These are phyloP conservation scores for Galerucella pusilla DNA, from an alignment of 2,888 invertebrate species.

Conservation along the genomic window DNA sequence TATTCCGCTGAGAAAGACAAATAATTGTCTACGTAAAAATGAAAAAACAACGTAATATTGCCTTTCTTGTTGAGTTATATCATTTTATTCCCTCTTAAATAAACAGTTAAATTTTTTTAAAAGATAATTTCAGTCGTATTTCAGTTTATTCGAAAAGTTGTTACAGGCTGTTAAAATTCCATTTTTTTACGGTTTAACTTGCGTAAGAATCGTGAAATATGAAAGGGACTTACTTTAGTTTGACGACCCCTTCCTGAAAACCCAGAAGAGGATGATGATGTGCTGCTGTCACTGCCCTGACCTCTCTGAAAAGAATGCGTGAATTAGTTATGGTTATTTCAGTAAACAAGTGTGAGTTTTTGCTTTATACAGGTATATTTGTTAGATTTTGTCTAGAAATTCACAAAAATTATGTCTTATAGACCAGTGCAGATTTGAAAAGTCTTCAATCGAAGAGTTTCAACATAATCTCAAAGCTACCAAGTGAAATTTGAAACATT, in stretches of 20 bases:
- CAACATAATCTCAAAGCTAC: too few species aligned
- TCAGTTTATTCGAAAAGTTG: background rate
- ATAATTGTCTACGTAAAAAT: background rate
- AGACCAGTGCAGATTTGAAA: too few species aligned
- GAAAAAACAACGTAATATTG: background rate
- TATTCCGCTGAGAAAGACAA: background rate
- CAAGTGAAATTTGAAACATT: too few species aligned
- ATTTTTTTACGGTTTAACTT: background rate
- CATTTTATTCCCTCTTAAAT: background rate
- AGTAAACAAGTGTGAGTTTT: background rate
- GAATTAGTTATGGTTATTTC: background rate
- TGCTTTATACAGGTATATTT: background rate
- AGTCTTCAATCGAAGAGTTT: too few species aligned
- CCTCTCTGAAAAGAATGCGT: slow-evolving; percentile 62
- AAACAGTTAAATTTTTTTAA: background rate
- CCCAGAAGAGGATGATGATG: slow-evolving; percentile 52
- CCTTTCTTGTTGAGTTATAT: background rate
- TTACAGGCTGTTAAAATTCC: too few species aligned
- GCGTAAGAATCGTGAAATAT: background rate
- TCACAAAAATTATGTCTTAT: too few species aligned
- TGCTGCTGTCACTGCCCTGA: slow-evolving; percentile 66
- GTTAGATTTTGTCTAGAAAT: background rate
- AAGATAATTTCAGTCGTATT: background rate
- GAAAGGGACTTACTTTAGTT: slow-evolving; percentile 68
- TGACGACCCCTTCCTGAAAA: slow-evolving; percentile 66